Evolutionary conservation across 92 coral and sea anemone species (phyloP), one percentile per base, ranked within the genome.

Genomic region (Desmophyllum pertusum): DNA sequence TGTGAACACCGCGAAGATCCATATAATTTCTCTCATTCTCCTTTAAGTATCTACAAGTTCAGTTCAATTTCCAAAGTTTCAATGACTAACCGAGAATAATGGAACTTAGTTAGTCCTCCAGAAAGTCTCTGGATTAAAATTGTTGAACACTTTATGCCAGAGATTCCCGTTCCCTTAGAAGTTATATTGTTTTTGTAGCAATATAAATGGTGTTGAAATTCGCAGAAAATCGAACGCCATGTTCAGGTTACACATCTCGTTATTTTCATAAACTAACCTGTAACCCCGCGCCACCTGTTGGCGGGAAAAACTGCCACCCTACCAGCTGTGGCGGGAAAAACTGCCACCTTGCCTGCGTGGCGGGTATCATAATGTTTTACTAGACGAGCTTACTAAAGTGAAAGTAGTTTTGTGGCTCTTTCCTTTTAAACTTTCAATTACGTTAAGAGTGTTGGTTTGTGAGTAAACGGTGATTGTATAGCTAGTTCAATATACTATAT

Each of bases 281-380:
- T 41, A 25, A 38, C 37, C 7, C 23, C 35, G 38, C 29, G 50
- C 84, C 84, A 80, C 84, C 84, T 80, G 84, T 50, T 69, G 84
- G 76, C 50, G 76, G 65, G 77, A 51, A 68, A 66, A 69, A 46
- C 42, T 37, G 48, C 84, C 84, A 80, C 84, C 84, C 76, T 80
- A 52, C 68, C 10, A 21, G 21, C 51, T 69, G 36, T 43, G 41
- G 48, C n/a, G n/a, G n/a, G n/a, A 51, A 68, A 66, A 69, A 46
- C 42, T 37, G 48, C 84, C 84, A 80, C 84, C 84, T 67, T 80
- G 67, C 68, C 10, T 29, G 21, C 51, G 36, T 43, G 41, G 48
- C 76, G 66, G 84, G 75, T 80, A n/a, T 42, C 66, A 51, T n/a
- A 30, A 63, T 38, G 37, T 5, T n/a, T 31, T 14, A 29, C 25